phyloP scores from a whole-genome alignment of 2,888 invertebrate species.

The Malachius bipustulatus region DNA sequence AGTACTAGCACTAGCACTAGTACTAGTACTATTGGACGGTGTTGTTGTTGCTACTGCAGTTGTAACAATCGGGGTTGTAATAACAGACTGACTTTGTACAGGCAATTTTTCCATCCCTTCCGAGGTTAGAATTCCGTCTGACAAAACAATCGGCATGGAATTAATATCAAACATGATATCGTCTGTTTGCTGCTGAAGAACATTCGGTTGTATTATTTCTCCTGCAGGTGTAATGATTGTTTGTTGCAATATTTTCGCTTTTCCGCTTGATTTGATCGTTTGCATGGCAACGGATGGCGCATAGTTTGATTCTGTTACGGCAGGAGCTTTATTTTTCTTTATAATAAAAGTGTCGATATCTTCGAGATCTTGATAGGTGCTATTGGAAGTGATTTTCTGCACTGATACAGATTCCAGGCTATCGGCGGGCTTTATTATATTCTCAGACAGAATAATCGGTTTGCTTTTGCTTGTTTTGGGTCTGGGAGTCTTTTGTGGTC shows the following conservation, averaged over 20 bases:
- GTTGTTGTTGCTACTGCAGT: slow-evolving; percentile 5
- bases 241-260: slow-evolving; percentile 35
- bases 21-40: slow-evolving; percentile 9
- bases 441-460: slow-evolving; percentile 33
- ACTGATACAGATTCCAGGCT: slow-evolving; percentile 24
- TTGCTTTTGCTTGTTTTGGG: slow-evolving; percentile 21
- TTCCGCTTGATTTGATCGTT: slow-evolving; percentile 21
- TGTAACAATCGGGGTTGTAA: slow-evolving; percentile 7
- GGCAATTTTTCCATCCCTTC: slow-evolving; percentile 60
- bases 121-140: slow-evolving; percentile 55
- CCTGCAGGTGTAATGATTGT: slow-evolving; percentile 36
- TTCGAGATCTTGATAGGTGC: slow-evolving; percentile 31
- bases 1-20: no score
- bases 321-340: slow-evolving; percentile 21
- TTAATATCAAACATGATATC: slow-evolving; percentile 56
- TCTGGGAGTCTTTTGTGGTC: slow-evolving; percentile 8
- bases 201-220: slow-evolving; percentile 21
- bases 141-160: slow-evolving; percentile 64
- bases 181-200: slow-evolving; percentile 17
- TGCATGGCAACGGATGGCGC: slow-evolving; percentile 11
- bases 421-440: slow-evolving; percentile 30
- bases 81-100: slow-evolving; percentile 34
- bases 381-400: slow-evolving; percentile 26
- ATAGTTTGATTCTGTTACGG: slow-evolving; percentile 4
- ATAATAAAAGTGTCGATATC: slow-evolving; percentile 36